phyloP scores from a whole-genome alignment of 2,113 vertebrate genomes.

The Amblyornis subalaris region DNA sequence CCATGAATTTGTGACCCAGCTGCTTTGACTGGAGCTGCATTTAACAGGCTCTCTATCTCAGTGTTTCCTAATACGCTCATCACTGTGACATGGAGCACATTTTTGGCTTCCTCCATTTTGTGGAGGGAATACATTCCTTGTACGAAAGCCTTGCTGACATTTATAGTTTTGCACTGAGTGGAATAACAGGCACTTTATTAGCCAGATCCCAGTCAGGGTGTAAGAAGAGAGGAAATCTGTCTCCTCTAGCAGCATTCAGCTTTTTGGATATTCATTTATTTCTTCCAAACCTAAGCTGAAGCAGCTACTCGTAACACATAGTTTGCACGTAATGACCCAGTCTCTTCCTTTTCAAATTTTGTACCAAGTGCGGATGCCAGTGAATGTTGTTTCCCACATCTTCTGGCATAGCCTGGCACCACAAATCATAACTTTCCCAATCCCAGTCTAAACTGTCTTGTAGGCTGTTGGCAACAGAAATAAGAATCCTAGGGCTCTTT shows the following conservation, averaged over 20 bases:
- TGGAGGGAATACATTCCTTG: neutral
- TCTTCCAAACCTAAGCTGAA: neutral
- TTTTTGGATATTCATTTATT: neutral
- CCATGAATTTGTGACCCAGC: neutral
- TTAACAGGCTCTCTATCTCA: neutral
- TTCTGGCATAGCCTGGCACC: neutral
- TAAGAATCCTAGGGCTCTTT: neutral
- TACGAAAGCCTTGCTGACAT: neutral
- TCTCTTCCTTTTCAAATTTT: neutral
- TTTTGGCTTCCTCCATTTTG: neutral
- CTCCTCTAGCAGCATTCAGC: neutral
- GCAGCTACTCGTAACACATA: neutral
- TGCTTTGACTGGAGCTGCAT: neutral
- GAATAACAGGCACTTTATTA: neutral
- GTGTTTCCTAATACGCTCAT: neutral
- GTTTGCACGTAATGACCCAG: neutral
- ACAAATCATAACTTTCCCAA: constrained; percentile 17
- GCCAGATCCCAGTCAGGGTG: neutral
- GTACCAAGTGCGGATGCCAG: neutral
- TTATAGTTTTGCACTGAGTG: neutral
- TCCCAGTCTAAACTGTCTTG: neutral
- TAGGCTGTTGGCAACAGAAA: neutral
- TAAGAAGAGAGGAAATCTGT: neutral
- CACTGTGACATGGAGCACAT: neutral
- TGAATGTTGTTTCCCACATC: neutral